phyloP scores from a whole-genome alignment of 2,888 invertebrate genomes.

The Pteria penguin region DNA sequence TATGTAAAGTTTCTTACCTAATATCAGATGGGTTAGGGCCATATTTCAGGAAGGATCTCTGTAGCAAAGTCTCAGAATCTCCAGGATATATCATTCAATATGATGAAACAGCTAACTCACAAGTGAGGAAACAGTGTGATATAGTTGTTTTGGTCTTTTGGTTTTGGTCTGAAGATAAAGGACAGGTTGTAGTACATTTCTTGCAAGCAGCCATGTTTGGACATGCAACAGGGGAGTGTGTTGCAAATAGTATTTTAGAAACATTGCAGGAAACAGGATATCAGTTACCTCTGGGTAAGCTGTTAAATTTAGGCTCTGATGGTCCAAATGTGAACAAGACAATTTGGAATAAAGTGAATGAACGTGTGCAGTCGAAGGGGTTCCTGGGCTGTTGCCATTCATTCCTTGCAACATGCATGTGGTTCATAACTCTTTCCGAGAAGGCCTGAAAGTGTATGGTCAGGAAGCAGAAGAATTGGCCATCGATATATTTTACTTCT shows the following conservation, averaged over 20 bases:
- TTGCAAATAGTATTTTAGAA: conserved; percentile 31
- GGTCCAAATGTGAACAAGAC: conserved; percentile 33
- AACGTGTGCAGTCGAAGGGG: neutral
- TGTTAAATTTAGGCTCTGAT: conserved; percentile 14
- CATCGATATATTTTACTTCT: conserved; percentile 36
- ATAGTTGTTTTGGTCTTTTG: conserved; percentile 7
- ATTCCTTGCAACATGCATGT: conserved; percentile 29
- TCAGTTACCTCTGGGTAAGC: neutral
- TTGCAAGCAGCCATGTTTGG: conserved; percentile 34
- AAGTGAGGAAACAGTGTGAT: conserved; percentile 33
- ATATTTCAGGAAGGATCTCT: conserved; percentile 22
- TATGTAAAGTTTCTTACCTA: conserved; percentile 47
- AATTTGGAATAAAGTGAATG: conserved; percentile 15
- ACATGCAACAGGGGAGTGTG: conserved; percentile 17
- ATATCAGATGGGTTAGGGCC: conserved; percentile 18
- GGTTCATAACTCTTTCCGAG: conserved; percentile 34
- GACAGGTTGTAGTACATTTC: conserved; percentile 17
- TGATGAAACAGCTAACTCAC: conserved; percentile 32
- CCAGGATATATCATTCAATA: conserved; percentile 5
- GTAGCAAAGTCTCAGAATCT: neutral
- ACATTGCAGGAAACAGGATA: conserved; percentile 4
- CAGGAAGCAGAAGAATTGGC: conserved; percentile 27
- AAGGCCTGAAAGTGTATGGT: conserved; percentile 27
- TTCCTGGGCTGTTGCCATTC: conserved; percentile 13
- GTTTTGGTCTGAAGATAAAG: conserved; percentile 26